These are phyloP conservation scores for Hippoglossus hippoglossus DNA, from an alignment of 2,797 vertebrate genomes.

Conservation along the genomic window DNA sequence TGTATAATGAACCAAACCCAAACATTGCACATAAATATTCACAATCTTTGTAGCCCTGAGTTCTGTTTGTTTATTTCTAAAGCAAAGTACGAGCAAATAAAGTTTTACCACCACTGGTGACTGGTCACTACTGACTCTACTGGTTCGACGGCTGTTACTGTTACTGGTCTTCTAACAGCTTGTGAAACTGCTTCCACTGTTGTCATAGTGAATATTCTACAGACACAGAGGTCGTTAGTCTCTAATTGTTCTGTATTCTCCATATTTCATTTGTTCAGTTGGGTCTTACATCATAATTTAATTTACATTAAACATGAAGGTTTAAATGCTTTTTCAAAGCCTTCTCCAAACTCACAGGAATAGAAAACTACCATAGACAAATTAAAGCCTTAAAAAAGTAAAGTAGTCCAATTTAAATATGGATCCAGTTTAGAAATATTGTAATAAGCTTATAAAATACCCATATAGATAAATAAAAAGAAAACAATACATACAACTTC, in stretches of 20 bases:
- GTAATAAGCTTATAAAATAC: no score
- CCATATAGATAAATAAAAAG: no score
- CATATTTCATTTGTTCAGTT: background rate
- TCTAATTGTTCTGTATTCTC: background rate
- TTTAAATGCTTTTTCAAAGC: background rate
- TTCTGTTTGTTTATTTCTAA: constrained; percentile 14
- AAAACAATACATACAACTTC: no score
- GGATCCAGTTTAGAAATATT: no score
- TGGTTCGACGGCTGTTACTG: no score
- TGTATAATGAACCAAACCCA: background rate
- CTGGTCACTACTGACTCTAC: background rate
- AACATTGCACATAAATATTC: background rate
- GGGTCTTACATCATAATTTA: no score
- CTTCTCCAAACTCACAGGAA: background rate
- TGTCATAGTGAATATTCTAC: background rate
- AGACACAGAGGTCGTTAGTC: background rate
- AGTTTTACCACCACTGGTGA: background rate
- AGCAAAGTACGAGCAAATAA: background rate
- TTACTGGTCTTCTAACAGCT: background rate
- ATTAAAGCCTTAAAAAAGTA: no score
- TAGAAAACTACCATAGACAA: no score
- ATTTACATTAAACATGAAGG: no score
- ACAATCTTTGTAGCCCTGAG: background rate
- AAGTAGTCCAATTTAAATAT: no score
- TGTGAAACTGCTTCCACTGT: background rate